Percentiles rank a stretch among this genome's conserved stretches.
Conservation (phyloP, 1,140 invertebrate species). For the Asobara japonica region DNA sequence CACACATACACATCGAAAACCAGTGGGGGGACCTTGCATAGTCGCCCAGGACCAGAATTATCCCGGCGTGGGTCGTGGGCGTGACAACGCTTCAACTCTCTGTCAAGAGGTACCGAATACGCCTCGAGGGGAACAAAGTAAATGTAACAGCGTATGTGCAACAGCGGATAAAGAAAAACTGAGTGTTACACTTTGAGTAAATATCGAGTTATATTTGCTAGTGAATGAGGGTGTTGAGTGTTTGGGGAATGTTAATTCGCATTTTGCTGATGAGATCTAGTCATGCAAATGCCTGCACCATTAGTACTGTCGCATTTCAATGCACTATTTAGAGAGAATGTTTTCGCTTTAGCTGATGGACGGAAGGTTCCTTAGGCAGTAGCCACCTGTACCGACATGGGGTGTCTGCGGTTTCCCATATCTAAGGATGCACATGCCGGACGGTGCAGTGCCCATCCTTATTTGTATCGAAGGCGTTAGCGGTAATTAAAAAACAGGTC, state of each 20-base stretch:
- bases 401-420: too few species aligned
- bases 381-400: too few species aligned
- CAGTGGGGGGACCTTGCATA: conserved; percentile 1
- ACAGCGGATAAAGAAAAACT: conserved; percentile 13
- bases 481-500: too few species aligned
- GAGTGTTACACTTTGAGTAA: background rate
- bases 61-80: conserved; percentile 41
- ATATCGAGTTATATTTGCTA: conserved; percentile 13
- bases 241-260: background rate
- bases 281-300: too few species aligned
- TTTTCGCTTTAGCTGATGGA: too few species aligned
- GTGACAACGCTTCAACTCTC: conserved; percentile 31
- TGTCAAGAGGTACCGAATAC: conserved; percentile 24
- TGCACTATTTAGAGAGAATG: too few species aligned
- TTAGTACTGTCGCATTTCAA: too few species aligned
- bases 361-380: too few species aligned
- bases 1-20: conserved; percentile 13
- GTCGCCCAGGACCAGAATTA: conserved; percentile 39
- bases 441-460: too few species aligned
- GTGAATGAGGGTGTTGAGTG: background rate
- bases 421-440: too few species aligned
- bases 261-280: background rate
- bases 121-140: conserved; percentile 19
- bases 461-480: too few species aligned
- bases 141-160: conserved; percentile 8